Percentiles rank a stretch among this genome's conserved stretches.
phyloP scores from a whole-genome alignment of 2,797 vertebrate genomes.

The Gymnothorax reevesii region DNA sequence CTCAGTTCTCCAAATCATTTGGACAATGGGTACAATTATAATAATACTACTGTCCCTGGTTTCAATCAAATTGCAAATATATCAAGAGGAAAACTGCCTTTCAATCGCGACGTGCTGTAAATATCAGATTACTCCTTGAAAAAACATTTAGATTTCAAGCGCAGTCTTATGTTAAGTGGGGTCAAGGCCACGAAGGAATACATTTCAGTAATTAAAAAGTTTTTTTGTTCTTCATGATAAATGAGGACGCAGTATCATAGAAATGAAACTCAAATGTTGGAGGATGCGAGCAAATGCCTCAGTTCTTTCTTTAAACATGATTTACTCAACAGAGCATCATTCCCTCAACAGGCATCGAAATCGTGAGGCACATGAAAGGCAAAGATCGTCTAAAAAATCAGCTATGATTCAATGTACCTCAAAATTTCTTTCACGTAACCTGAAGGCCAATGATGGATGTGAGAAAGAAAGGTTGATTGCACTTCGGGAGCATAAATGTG shows the following conservation, averaged over 20 bases:
- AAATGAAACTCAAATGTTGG: not conserved
- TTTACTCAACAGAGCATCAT: not conserved
- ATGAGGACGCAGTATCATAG: not conserved
- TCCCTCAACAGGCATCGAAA: not conserved
- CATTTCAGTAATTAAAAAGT: not conserved
- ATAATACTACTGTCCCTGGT: not conserved
- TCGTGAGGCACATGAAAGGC: not conserved
- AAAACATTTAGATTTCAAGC: not conserved
- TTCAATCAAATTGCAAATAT: not conserved
- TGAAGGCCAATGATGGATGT: not conserved
- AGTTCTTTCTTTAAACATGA: not conserved
- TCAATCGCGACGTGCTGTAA: not conserved
- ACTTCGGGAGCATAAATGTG: not conserved
- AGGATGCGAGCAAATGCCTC: not conserved
- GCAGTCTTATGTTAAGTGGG: not conserved
- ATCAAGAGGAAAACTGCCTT: not conserved
- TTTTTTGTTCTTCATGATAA: not conserved
- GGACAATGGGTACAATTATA: not conserved
- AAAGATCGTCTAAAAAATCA: not conserved
- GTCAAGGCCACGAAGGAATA: not conserved
- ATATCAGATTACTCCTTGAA: not conserved
- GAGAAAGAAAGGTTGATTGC: not conserved
- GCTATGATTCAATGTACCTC: not conserved
- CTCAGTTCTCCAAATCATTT: not conserved
- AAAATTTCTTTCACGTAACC: not conserved